Base-by-base conservation (phyloP, 92 coral and sea anemone species). In the Epizoanthus ramosus region DNA sequence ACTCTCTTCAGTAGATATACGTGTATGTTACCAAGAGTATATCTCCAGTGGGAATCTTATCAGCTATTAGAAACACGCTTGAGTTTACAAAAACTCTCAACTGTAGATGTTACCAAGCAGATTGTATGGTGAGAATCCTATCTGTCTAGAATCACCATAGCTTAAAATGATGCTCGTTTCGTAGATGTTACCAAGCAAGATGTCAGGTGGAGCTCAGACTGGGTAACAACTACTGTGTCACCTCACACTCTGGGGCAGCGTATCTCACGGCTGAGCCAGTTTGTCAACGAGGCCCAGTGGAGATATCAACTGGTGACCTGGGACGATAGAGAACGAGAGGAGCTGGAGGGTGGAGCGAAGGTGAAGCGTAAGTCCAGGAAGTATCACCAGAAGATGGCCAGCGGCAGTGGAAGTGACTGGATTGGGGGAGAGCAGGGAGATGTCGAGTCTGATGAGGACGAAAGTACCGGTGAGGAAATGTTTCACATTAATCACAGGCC, bases 221-320 rank as follows among this genome's bases (percentile, higher is more conserved):
- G 94, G 93, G 73, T 94, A 6, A 87, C 87, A 50, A 92, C 98
- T 17, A 86, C 95, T 8, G 92, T 97, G 1, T 82, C 81, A 19
- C 76, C 57, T 58, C 81, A 74, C 65, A 76, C 93, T 63, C 85
- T 97, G 74, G 99, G 94, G 50, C 99, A 97, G 85, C 89, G 94
- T 31, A 86, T 92, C 58, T 97, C 99, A 39, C 89, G 99, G 10
- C 88, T 97, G 85, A 92, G 99, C 0, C 98, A 97, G 87, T 97
- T 80, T 93, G 87, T 97, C 73, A 93, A 90, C 54, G 99, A 97
- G 80, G 99, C 98, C 3, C 98, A 97, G 74, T 97, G 99, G 99
- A 90, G 99, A 35, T 83, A 88, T 53, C 99, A 97, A 86, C 88
- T 97, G 57, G 99, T 97, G 59, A 92, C 98, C 6, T 92, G 94